phyloP scores from a whole-genome alignment of 2,888 invertebrate species.

The Drepanosiphum platanoidis region DNA sequence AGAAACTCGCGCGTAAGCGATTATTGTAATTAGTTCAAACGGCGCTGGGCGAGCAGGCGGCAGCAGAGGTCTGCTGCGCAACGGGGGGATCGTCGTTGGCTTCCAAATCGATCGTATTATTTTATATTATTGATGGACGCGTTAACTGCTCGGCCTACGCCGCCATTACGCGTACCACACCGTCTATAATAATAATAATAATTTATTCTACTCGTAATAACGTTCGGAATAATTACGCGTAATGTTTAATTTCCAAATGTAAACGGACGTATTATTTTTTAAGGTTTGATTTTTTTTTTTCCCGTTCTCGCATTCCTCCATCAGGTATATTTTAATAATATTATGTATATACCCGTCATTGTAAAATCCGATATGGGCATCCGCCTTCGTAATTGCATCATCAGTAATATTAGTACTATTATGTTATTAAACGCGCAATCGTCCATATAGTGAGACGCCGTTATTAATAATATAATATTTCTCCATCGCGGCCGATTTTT shows the following conservation, averaged over 20 bases:
- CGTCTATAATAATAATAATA: neutral
- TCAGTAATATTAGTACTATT: constrained; percentile 29
- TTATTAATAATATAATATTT: constrained; percentile 50
- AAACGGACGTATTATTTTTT: constrained; percentile 38
- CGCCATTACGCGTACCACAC: neutral
- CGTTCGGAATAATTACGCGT: constrained; percentile 24
- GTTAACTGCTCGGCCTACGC: too few relatives aligned
- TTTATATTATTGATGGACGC: neutral
- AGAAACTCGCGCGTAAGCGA: neutral
- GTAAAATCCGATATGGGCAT: constrained; percentile 25
- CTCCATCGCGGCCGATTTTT: constrained; percentile 53
- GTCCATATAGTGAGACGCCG: neutral
- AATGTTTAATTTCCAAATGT: constrained; percentile 49
- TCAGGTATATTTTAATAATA: neutral
- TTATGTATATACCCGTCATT: neutral
- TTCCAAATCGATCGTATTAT: constrained; percentile 28
- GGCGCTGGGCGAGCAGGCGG: too few relatives aligned
- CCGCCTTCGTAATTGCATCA: constrained; percentile 36
- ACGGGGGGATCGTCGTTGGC: too few relatives aligned
- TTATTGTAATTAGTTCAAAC: constrained; percentile 47
- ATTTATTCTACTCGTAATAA: neutral
- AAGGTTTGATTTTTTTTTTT: neutral
- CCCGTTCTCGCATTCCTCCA: neutral
- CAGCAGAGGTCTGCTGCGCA: too few relatives aligned
- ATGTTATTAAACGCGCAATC: neutral